Conservation (phyloP, 2,888 invertebrate species). For the Hypercompe scribonia region DNA sequence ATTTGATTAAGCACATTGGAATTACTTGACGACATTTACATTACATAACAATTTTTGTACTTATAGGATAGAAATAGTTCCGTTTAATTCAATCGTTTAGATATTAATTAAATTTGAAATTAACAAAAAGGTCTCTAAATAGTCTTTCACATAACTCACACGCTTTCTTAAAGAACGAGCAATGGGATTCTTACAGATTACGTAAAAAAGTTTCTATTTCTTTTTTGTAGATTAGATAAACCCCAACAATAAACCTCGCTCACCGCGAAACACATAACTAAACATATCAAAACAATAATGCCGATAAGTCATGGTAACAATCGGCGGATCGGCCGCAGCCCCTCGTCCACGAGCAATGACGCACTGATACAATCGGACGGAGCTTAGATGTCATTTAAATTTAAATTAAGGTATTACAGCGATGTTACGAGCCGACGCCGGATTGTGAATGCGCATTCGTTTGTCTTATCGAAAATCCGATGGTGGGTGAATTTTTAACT, state of each 20-base stretch:
- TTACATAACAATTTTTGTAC: too few relatives aligned
- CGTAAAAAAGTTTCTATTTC: neutral
- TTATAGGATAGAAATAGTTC: neutral
- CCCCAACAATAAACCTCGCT: constrained; percentile 8
- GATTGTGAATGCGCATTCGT: constrained; percentile 55
- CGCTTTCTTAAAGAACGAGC: neutral
- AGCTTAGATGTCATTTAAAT: constrained; percentile 84
- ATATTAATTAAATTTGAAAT: neutral
- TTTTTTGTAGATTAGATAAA: neutral
- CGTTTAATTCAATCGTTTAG: neutral
- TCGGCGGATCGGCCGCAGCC: constrained; percentile 24
- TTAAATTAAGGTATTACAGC: constrained; percentile 84
- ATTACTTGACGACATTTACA: too few relatives aligned
- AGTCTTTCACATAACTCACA: neutral
- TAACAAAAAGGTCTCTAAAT: neutral
- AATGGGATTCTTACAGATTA: neutral
- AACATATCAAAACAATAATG: constrained; percentile 36
- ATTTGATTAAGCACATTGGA: too few relatives aligned
- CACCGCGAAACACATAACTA: constrained; percentile 22
- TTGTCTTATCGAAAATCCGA: constrained; percentile 61
- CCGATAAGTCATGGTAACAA: constrained; percentile 38
- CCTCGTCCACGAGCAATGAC: constrained; percentile 45
- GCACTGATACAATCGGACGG: constrained; percentile 65
- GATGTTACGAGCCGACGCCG: constrained; percentile 64
- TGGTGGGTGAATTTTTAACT: constrained; percentile 68